These are phyloP conservation scores for Carassius auratus DNA, from an alignment of 2,113 vertebrate genomes.

Conservation along the genomic window DNA sequence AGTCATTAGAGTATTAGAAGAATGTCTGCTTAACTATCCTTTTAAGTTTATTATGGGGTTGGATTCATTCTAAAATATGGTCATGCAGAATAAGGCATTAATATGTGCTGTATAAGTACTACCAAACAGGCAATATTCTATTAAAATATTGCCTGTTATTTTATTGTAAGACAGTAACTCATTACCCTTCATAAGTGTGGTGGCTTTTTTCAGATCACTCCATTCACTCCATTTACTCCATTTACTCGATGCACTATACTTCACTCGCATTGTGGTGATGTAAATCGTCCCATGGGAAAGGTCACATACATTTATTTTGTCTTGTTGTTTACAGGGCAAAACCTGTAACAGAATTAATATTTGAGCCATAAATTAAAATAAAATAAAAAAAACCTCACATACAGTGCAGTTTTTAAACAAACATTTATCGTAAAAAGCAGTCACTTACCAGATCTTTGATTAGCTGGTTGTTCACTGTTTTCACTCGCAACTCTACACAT, in stretches of 20 bases:
- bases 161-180: neutral
- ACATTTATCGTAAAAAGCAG: neutral
- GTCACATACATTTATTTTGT: constrained; percentile 64
- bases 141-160: neutral
- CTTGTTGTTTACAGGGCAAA: neutral
- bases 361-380: neutral
- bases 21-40: too few relatives aligned
- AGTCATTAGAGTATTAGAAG: too few relatives aligned
- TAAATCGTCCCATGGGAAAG: constrained; percentile 80
- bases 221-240: constrained; percentile 94
- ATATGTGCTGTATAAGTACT: too few relatives aligned
- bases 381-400: neutral
- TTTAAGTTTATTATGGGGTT: too few relatives aligned
- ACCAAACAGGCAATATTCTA: too few relatives aligned
- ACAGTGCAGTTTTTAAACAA: neutral
- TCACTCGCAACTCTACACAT: constrained; percentile 62
- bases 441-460: constrained; percentile 51
- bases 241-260: constrained; percentile 79
- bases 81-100: too few relatives aligned
- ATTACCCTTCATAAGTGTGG: constrained; percentile 76
- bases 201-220: constrained; percentile 76
- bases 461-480: constrained; percentile 44
- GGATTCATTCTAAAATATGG: too few relatives aligned
- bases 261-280: constrained; percentile 79
- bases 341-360: constrained; percentile 54